Base-by-base conservation (phyloP, 2,888 invertebrate species). In the Lycaena phlaeas region DNA sequence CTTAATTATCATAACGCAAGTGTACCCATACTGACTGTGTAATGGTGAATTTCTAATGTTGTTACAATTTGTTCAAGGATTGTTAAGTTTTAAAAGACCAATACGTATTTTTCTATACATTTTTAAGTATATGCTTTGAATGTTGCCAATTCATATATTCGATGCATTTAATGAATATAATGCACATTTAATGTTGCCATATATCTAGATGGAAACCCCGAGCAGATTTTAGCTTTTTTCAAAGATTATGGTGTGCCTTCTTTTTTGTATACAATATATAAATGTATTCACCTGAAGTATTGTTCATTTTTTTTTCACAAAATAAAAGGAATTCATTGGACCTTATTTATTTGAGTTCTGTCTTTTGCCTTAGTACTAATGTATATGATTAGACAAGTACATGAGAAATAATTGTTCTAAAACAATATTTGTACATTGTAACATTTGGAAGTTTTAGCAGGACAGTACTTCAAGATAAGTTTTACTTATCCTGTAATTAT, bases 261-360 rank as follows among this genome's bases (percentile, higher is more conserved):
- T 46, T 49, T 54, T 60, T 70, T 61, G 60, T 69, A 70, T 65
- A 59, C 59, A 41, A 42, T 52, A 34, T 44, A 48, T 50, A 47
- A 51, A 59, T 64, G 59, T 66, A 64, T 66, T 64, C 63, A 64
- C 60, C 22, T 48, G 50, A n/a, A 60, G 59, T 65, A 67, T 69
- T 68, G 70, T 70, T 64, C 64, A 64, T 52, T 63, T 67, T 68
- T 67, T 68, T 70, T 78, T 71, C 69, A 72, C 64, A 42, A 64
- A 77, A 74, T 78, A 75, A 77, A 70, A 70, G 66, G 70, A 71
- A 72, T 79, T 77, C 75, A 78, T 75, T 79, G 76, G 67, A 64
- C 46, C 46, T 10, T 25, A 18, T 43, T 36, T 51, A 59, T 59
- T 54, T 54, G 55, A 59, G 56, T 46, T 12, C 15, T 11, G 15